Evolutionary conservation across 1,140 invertebrate species (phyloP), one percentile per base, ranked within the genome.

Genomic region (Carcinoscorpius rotundicauda): DNA sequence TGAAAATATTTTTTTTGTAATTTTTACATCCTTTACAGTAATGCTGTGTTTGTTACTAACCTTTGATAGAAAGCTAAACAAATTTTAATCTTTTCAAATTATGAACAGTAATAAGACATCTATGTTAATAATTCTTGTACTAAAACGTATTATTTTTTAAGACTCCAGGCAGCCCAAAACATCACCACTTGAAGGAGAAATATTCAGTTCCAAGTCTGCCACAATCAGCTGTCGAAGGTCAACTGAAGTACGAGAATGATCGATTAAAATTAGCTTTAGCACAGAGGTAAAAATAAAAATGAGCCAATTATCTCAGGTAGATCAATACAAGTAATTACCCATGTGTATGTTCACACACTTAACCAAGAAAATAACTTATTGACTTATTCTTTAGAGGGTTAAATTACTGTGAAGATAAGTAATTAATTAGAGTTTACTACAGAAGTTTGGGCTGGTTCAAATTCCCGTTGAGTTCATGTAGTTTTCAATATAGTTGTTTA

Each of bases 161-260:
- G 71, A 48, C 70, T 55, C 76, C 75, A 56, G 82, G 83, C 67
- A 83, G 82, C 72, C 82, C 82, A 11, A 84, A 83, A 72, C 82
- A 84, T 75, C 79, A 80, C 67, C 63, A 29, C 29, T 29, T 72
- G 5, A 77, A 78, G 10, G 61, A 70, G 4, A 69, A 69, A 60
- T 10, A 50, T n/a, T 49, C 8, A n/a, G 49, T 59, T n/a, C 49
- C n/a, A 5, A 64, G 49, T 11, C 49, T 49, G 49, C 65, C 67
- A 6, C 69, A 73, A 64, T 60, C 68, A 69, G 80, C 81, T 52
- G 80, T 83, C 4, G 91, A 96, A 75, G 88, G 88, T 74, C 93
- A 97, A 76, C 80, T 97, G 52, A 93, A 95, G 76, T 97, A 97
- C 80, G 94, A 98, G 79, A 97, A 97, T 78, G 93, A 97, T 75